Percentiles rank a stretch among this genome's conserved stretches.
These are phyloP conservation scores for Dusona sp. DNA, from an alignment of 2,888 invertebrate genomes.

Conservation along the genomic window DNA sequence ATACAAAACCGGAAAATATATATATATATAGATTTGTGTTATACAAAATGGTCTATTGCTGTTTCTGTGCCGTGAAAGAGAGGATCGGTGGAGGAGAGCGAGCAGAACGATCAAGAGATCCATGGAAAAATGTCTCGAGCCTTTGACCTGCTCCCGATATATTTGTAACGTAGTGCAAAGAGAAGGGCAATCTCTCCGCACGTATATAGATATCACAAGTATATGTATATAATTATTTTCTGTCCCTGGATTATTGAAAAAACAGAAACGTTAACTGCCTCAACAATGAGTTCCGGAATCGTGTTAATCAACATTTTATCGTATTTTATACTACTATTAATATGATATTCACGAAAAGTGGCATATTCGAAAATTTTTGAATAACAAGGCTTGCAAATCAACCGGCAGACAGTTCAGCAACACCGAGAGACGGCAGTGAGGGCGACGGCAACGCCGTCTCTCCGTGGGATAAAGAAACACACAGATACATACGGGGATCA, in stretches of 20 bases:
- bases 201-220: background rate
- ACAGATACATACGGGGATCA: conserved; percentile 23
- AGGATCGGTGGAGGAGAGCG: conserved; percentile 29
- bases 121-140: conserved; percentile 67
- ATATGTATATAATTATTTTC: background rate
- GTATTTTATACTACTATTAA: background rate
- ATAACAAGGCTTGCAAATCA: conserved; percentile 29
- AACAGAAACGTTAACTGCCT: background rate
- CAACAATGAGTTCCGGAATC: background rate
- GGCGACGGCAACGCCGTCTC: conserved; percentile 21
- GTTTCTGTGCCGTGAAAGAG: conserved; percentile 47
- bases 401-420: conserved; percentile 44
- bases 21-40: background rate
- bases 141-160: conserved; percentile 70
- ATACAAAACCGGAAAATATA: conserved; percentile 6
- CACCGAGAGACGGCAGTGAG: conserved; percentile 32
- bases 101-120: conserved; percentile 37
- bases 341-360: background rate
- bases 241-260: background rate
- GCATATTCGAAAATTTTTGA: background rate
- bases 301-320: background rate
- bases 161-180: conserved; percentile 60
- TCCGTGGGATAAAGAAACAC: conserved; percentile 19
- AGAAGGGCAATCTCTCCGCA: conserved; percentile 58
- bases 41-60: conserved; percentile 34